Evolutionary conservation across 1,140 invertebrate genomes (phyloP), one percentile per base, ranked within the genome.

Genomic region (Monochamus saltuarius): DNA sequence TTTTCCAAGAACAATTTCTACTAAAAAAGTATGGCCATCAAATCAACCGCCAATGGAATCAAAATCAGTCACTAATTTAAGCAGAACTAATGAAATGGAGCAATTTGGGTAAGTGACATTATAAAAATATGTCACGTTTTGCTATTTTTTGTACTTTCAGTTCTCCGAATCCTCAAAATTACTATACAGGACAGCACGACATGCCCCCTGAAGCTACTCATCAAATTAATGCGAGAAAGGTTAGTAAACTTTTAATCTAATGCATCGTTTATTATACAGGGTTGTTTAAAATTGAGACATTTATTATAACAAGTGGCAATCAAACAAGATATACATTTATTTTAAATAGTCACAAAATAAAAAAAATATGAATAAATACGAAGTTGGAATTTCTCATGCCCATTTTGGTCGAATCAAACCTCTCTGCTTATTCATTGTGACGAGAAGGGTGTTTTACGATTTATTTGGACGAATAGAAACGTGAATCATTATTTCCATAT

Each of bases 21-120:
- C 58, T 7, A 70, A 69, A 59, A 69, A 62, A 63, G 62, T 61
- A 39, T 65, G 64, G 61, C 66, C 62, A 10, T 66, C 66, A 17
- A 69, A 63, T 54, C 52, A 57, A n/a, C 62, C 61, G 54, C 64
- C 52, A 36, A 37, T 67, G 22, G 70, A 73, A 56, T 60, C 69
- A 22, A 66, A 67, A 57, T 72, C 72, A 22, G 62, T 62, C 6
- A 69, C 65, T 8, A 74, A 74, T 64, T 58, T 73, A 45, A 52
- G 61, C 49, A 62, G 62, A 42, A 52, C 53, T 51, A 16, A 60
- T 43, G 69, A 72, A 36, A 70, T 63, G 29, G 70, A 72, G 11
- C 67, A 70, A 47, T 58, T 43, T 38, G 56, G 69, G 72, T 73
- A 65, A 71, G 68, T 60, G 42, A 14, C 37, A 7, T 42, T 22